A percentile compares a stretch with the other conserved stretches of the same genome.
phyloP scores from a whole-genome alignment of 2,888 invertebrate species.

The Acleris cristana region DNA sequence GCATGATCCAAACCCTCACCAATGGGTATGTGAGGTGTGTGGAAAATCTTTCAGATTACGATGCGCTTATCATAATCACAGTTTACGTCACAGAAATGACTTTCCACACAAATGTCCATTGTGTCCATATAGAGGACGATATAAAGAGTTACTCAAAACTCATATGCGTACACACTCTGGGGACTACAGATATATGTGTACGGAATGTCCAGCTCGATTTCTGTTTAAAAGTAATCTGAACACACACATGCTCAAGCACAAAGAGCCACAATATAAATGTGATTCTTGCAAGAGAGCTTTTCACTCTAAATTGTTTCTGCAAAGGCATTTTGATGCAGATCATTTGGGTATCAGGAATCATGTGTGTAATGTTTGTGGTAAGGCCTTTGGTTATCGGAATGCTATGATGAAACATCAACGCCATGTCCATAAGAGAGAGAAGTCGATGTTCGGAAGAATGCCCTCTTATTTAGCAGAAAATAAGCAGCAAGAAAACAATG shows the following conservation, averaged over 20 bases:
- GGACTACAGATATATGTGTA: slow-evolving; percentile 64
- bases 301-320: slow-evolving; percentile 55
- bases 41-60: slow-evolving; percentile 62
- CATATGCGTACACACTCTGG: slow-evolving; percentile 63
- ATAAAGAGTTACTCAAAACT: slow-evolving; percentile 58
- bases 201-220: slow-evolving; percentile 64
- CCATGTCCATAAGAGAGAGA: slow-evolving; percentile 64
- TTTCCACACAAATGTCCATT: slow-evolving; percentile 63
- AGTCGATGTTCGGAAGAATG: slow-evolving; percentile 42
- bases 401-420: slow-evolving; percentile 68
- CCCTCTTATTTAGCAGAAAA: slow-evolving; percentile 40
- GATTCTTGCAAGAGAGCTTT: slow-evolving; percentile 62
- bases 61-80: slow-evolving; percentile 64
- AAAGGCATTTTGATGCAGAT: slow-evolving; percentile 62
- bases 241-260: slow-evolving; percentile 62
- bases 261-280: slow-evolving; percentile 61
- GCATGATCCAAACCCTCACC: slow-evolving; percentile 63
- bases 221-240: slow-evolving; percentile 66
- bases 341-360: slow-evolving; percentile 66
- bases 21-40: slow-evolving; percentile 65
- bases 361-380: slow-evolving; percentile 64
- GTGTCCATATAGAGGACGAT: slow-evolving; percentile 61
- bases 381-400: slow-evolving; percentile 67
- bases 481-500: slow-evolving; percentile 24
- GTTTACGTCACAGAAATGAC: slow-evolving; percentile 58